Percentiles rank a stretch among this genome's conserved stretches.
Evolutionary conservation across 92 coral and sea anemone species (phyloP).

Genomic region (Parazoanthus atlanticus): DNA sequence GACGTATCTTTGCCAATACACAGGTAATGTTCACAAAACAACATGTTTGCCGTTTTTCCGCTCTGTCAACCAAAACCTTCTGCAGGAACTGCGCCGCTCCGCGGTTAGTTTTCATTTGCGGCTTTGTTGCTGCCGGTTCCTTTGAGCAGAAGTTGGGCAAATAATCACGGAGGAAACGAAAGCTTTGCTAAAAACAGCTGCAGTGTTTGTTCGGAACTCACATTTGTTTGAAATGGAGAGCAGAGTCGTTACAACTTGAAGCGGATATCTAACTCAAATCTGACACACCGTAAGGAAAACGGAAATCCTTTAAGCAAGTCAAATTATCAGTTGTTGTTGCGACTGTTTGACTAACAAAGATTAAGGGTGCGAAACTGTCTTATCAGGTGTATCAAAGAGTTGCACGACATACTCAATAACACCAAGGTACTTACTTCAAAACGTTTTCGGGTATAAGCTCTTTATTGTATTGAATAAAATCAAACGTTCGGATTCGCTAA

Average conservation of each 20-base stretch:
- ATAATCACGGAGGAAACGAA: not conserved
- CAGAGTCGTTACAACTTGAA: not conserved
- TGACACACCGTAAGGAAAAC: not conserved
- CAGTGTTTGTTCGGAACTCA: not conserved
- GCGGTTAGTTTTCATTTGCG: not conserved
- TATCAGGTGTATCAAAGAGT: not conserved
- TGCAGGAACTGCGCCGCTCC: not conserved
- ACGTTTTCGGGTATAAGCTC: not conserved
- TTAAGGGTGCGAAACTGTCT: not conserved
- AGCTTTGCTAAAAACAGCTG: not conserved
- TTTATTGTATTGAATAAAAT: not conserved
- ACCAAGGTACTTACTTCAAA: not conserved
- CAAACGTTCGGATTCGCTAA: no score
- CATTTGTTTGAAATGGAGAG: conserved; percentile 14
- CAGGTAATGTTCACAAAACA: no score
- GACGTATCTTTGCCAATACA: no score
- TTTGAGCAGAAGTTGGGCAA: not conserved
- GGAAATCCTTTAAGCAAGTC: not conserved
- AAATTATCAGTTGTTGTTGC: not conserved
- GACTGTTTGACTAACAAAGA: not conserved
- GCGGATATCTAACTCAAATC: not conserved
- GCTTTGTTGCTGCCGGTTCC: not conserved
- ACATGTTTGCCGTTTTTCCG: no score
- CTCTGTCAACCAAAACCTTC: not conserved
- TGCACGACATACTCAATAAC: not conserved